Conservation (phyloP, 2,888 invertebrate species). For the Calameuta pallipes region DNA sequence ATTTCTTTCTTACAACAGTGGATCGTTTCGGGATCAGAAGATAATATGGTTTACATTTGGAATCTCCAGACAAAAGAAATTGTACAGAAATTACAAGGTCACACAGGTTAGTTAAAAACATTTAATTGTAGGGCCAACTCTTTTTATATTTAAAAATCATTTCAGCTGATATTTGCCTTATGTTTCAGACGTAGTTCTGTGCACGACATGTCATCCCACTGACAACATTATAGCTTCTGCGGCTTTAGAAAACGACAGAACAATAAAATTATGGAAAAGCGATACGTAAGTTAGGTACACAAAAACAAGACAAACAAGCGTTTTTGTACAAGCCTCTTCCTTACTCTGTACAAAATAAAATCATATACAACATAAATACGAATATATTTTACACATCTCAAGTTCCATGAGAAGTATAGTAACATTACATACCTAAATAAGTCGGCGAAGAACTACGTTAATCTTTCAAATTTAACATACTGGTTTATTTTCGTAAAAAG, state of each 20-base stretch:
- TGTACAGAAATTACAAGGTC: slow-evolving; percentile 96
- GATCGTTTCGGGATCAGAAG: slow-evolving; percentile 99
- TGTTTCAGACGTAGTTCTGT: slow-evolving; percentile 85
- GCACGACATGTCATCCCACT: slow-evolving; percentile 98
- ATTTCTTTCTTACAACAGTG: slow-evolving; percentile 74
- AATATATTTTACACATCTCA: too few species aligned
- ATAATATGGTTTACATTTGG: slow-evolving; percentile 99
- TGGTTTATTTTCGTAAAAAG: too few species aligned
- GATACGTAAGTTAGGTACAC: slow-evolving; percentile 75
- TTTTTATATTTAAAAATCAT: neutral
- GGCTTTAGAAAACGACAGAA: slow-evolving; percentile 98
- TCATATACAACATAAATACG: too few species aligned
- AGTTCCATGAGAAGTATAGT: neutral
- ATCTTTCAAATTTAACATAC: too few species aligned
- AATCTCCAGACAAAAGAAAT: slow-evolving; percentile 99
- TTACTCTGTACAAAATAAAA: too few species aligned
- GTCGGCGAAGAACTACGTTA: too few species aligned
- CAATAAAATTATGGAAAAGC: slow-evolving; percentile 99
- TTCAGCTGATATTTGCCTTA: slow-evolving; percentile 6
- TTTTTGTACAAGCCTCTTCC: too few species aligned
- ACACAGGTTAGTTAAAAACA: slow-evolving; percentile 79
- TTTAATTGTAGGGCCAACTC: neutral
- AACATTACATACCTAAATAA: too few species aligned
- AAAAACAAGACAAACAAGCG: neutral
- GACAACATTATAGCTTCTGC: slow-evolving; percentile 99